Base-by-base conservation (phyloP, 2,113 vertebrate species). In the Mus pahari region DNA sequence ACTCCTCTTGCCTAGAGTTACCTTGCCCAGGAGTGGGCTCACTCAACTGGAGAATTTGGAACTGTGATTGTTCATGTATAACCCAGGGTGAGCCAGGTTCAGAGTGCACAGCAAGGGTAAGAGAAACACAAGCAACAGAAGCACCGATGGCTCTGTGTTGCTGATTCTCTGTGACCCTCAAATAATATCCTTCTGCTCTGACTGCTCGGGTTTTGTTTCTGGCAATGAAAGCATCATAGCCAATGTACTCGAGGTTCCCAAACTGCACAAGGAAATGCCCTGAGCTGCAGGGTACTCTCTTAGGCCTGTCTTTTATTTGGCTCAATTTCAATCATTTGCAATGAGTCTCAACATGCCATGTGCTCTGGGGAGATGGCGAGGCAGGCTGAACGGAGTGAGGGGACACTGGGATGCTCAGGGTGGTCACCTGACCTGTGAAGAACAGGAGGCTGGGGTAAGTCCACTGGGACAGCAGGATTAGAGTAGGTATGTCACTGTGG, bases 1-100 rank as follows among this genome's bases (percentile, higher is more conserved):
- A 74, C 77, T 97, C 9, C 22, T 60, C 48, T 95, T 68, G 39
- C 60, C 64, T 83, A n/a, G 64, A 81, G 70, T 55, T 89, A 42
- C 89, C 31, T 39, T 90, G 74, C 55, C 62, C 26, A 36, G 17
- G 9, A 14, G 42, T 75, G 22, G 48, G 28, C 48, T n/a, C 79
- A 68, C n/a, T n/a, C n/a, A n/a, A 58, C 3, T 48, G 55, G 48
- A 26, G 77, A 36, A 62, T 73, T 1, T 36, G 64, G n/a, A 79
- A 90, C 28, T 16, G 28, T 75, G 39, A 33, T 33, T 36, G n/a
- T 26, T 71, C 66, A 1, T 3, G 48, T 50, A 31, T 9, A 64
- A 55, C 8, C 77, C 5, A 68, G 62, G 82, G 77, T 22, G 17
- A 53, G 26, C 73, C 36, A 45, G 5, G 2, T 48, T 24, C 70